Evolutionary conservation across 2,113 vertebrate genomes (phyloP).

Genomic region (Cromileptes altivelis): DNA sequence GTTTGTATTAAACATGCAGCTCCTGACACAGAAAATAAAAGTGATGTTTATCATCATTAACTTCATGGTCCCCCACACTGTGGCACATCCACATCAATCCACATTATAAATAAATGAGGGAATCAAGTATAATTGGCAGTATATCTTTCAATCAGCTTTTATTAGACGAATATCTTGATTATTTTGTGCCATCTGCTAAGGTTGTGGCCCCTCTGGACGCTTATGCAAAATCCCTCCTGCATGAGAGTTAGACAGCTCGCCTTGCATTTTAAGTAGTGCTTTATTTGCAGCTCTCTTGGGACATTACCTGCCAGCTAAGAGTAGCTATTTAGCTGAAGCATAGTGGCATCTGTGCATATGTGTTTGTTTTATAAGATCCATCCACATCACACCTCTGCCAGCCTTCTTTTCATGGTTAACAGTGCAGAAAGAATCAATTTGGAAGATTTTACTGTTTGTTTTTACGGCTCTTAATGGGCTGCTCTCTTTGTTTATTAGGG

Average conservation of each 20-base stretch:
- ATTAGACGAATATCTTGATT: slow-evolving; percentile 3
- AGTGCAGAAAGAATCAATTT: neutral
- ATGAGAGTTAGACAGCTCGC: neutral
- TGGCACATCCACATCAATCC: neutral
- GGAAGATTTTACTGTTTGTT: neutral
- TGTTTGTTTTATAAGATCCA: too few species aligned
- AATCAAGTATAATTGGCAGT: neutral
- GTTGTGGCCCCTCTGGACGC: neutral
- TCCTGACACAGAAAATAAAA: neutral
- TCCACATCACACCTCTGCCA: neutral
- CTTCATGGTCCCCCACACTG: neutral
- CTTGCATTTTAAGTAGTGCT: neutral
- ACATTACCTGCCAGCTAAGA: neutral
- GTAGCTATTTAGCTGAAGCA: neutral
- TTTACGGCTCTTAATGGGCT: neutral
- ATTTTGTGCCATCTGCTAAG: slow-evolving; percentile 21
- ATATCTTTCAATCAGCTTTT: slow-evolving; percentile 15
- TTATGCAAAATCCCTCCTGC: neutral
- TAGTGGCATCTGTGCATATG: too few species aligned
- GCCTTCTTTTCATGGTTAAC: neutral
- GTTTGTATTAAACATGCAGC: neutral
- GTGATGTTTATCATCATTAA: neutral
- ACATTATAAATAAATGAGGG: neutral
- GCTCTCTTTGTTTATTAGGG: neutral
- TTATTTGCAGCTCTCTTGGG: neutral